Evolutionary conservation across 2,113 vertebrate genomes (phyloP).

Genomic region (Larimichthys crocea): DNA sequence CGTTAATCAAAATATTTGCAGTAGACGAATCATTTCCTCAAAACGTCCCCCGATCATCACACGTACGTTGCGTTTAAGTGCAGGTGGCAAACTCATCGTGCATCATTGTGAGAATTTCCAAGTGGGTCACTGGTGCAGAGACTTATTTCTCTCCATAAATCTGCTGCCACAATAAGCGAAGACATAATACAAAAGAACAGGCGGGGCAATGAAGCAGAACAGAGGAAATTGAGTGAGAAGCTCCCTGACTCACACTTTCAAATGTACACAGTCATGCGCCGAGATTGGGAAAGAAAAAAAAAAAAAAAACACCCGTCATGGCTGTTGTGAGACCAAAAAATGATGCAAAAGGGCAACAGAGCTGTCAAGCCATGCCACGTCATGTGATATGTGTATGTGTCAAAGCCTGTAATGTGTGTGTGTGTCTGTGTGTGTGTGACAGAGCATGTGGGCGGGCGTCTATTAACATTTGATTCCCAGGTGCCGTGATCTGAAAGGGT

Average conservation of each 20-base stretch:
- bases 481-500: slow-evolving; percentile 76
- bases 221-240: slow-evolving; percentile 55
- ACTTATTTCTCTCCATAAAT: slow-evolving; percentile 48
- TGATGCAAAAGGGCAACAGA: slow-evolving; percentile 63
- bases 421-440: slow-evolving; percentile 25
- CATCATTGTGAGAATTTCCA: not conserved
- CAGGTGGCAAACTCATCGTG: not conserved
- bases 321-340: slow-evolving; percentile 53
- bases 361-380: slow-evolving; percentile 35
- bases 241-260: slow-evolving; percentile 41
- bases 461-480: slow-evolving; percentile 76
- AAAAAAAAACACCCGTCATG: slow-evolving; percentile 42
- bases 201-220: slow-evolving; percentile 41
- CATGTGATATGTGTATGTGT: slow-evolving; percentile 44
- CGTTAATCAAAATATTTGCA: not conserved
- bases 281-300: not conserved
- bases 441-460: slow-evolving; percentile 32
- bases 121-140: slow-evolving; percentile 30
- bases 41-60: not conserved
- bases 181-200: slow-evolving; percentile 37
- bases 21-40: not conserved
- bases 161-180: slow-evolving; percentile 36
- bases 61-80: not conserved
- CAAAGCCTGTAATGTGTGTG: not conserved
- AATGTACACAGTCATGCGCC: slow-evolving; percentile 35